A percentile compares a stretch with the other conserved stretches of the same genome.
Conservation (phyloP, 2,113 vertebrate genomes). For the Isichthys henryi region DNA sequence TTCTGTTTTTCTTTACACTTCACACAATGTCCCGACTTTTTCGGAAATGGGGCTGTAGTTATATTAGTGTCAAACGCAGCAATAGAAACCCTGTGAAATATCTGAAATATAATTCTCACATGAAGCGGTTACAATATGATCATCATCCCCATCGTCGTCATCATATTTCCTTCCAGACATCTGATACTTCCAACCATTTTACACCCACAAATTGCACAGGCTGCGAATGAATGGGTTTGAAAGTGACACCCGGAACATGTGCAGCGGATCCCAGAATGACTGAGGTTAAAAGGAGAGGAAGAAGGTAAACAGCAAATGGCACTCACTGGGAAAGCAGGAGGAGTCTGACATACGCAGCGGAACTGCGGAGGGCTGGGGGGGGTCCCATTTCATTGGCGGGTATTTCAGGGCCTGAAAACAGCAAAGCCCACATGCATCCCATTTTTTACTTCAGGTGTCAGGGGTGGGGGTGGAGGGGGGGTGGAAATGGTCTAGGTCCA, state of each 20-base stretch:
- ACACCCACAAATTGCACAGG: background rate
- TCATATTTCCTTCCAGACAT: background rate
- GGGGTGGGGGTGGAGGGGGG: background rate
- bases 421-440: slow-evolving; percentile 5
- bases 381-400: background rate
- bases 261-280: background rate
- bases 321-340: background rate
- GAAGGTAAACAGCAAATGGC: background rate
- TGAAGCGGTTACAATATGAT: background rate
- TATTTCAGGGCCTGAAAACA: background rate
- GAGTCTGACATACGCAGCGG: background rate
- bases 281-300: background rate
- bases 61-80: background rate
- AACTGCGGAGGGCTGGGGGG: background rate
- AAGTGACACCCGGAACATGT: background rate
- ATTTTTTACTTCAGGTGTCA: slow-evolving; percentile 28
- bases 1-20: no score
- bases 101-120: background rate
- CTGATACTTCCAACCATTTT: background rate
- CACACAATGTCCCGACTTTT: background rate
- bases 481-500: slow-evolving; percentile 19
- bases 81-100: background rate
- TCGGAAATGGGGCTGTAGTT: background rate
- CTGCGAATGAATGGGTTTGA: background rate
- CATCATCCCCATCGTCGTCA: background rate